A percentile compares a stretch with the other conserved stretches of the same genome.
Conservation (phyloP, 1,140 invertebrate genomes). For the Drosophila tristis region DNA sequence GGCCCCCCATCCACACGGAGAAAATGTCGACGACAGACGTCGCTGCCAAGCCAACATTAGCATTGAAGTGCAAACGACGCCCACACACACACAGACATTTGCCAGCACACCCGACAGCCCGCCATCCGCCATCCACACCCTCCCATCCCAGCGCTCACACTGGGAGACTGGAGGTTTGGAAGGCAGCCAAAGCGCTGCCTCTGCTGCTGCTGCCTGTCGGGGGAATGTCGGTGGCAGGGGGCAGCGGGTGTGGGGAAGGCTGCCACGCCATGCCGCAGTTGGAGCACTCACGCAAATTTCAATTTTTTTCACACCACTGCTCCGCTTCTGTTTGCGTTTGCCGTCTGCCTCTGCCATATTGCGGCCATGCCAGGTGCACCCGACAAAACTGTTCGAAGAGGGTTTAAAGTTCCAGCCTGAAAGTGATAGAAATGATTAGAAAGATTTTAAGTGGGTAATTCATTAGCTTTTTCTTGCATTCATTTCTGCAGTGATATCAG, state of each 20-base stretch:
- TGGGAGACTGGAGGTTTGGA: slow-evolving; percentile 38
- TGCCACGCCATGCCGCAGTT: slow-evolving; percentile 64
- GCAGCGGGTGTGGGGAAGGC: slow-evolving; percentile 14
- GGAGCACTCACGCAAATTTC: slow-evolving; percentile 83
- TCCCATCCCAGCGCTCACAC: slow-evolving; percentile 19
- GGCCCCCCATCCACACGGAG: neutral
- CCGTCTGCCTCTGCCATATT: slow-evolving; percentile 67
- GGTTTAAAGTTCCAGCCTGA: neutral
- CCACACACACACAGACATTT: slow-evolving; percentile 67
- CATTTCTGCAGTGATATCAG: too few species aligned
- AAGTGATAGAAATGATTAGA: too few species aligned
- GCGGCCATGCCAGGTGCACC: slow-evolving; percentile 46
- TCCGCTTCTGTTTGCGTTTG: slow-evolving; percentile 59
- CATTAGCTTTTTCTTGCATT: neutral
- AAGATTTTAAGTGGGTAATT: too few species aligned
- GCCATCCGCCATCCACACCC: slow-evolving; percentile 1
- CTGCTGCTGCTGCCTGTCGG: slow-evolving; percentile 28
- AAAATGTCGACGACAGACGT: slow-evolving; percentile 81
- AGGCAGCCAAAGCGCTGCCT: slow-evolving; percentile 54
- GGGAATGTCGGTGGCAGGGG: slow-evolving; percentile 13
- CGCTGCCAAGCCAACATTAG: slow-evolving; percentile 83
- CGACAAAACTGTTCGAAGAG: slow-evolving; percentile 28
- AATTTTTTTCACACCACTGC: slow-evolving; percentile 83
- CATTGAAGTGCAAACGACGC: slow-evolving; percentile 83
- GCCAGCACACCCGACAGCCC: slow-evolving; percentile 21